Evolutionary conservation across 92 coral and sea anemone species (phyloP).

Genomic region (Plumapathes pennacea): DNA sequence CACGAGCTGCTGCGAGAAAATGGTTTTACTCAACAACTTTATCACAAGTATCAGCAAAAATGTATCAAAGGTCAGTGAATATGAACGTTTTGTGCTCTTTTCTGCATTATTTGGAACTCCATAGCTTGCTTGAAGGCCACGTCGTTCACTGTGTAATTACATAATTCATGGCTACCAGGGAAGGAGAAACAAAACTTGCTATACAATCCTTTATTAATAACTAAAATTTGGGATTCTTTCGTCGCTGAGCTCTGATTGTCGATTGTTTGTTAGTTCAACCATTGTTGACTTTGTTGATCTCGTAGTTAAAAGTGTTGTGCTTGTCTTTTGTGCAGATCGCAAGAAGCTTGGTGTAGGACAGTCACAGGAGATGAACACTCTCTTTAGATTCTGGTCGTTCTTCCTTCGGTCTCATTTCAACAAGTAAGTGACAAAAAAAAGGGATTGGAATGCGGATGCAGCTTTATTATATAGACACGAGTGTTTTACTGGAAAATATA

Average conservation of each 20-base stretch:
- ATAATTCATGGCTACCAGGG: too few species aligned
- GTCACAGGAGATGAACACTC: constrained; percentile 94
- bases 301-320: neutral
- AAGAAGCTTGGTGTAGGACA: constrained; percentile 95
- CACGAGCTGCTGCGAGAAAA: constrained; percentile 86
- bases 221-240: too few species aligned
- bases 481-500: neutral
- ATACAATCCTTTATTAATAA: too few species aligned
- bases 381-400: constrained; percentile 98
- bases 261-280: too few species aligned
- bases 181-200: too few species aligned
- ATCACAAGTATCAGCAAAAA: constrained; percentile 84
- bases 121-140: too few species aligned
- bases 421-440: constrained; percentile 84
- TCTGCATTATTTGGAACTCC: too few species aligned
- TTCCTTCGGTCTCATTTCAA: constrained; percentile 90
- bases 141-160: too few species aligned
- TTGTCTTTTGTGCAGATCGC: constrained; percentile 59
- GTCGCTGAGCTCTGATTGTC: too few species aligned
- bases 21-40: constrained; percentile 95
- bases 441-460: neutral
- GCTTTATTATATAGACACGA: neutral
- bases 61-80: constrained; percentile 77
- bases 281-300: too few species aligned
- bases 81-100: too few species aligned